phyloP scores from a whole-genome alignment of 2,888 invertebrate species.

The Ophion obscuratus region DNA sequence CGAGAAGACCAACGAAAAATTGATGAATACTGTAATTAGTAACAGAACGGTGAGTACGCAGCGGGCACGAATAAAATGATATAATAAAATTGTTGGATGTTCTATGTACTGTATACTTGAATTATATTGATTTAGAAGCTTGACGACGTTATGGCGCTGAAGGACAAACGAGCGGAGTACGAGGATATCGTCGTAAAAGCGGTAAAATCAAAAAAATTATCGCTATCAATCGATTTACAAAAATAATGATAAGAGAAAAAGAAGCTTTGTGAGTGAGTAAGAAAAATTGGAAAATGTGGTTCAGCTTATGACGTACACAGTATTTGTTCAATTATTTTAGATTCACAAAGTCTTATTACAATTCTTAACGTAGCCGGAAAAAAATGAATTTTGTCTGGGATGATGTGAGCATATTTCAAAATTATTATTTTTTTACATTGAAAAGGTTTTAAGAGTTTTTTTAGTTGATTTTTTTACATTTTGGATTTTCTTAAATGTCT shows the following conservation, averaged over 20 bases:
- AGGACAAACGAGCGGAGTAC: conserved; percentile 78
- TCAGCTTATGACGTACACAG: neutral
- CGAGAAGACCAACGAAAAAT: conserved; percentile 76
- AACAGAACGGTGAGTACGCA: conserved; percentile 76
- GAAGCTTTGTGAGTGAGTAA: neutral
- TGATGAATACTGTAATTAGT: conserved; percentile 73
- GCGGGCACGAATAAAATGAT: conserved; percentile 10
- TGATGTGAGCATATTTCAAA: no score
- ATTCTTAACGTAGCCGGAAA: neutral
- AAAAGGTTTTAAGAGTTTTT: no score
- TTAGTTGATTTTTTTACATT: no score
- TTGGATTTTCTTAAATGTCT: no score
- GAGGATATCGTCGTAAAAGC: conserved; percentile 79
- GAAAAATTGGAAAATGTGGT: neutral
- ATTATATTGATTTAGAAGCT: conserved; percentile 74
- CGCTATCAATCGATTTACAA: neutral
- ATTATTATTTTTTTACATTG: no score
- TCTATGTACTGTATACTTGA: neutral
- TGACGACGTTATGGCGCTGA: conserved; percentile 75
- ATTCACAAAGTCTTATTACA: neutral
- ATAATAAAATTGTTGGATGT: neutral
- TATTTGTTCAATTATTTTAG: neutral
- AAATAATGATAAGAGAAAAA: neutral
- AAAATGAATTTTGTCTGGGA: no score
- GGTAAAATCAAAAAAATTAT: conserved; percentile 71